These are phyloP conservation scores for Phalacrocorax pelagicus DNA, from an alignment of 2,113 vertebrate genomes.

Conservation along the genomic window DNA sequence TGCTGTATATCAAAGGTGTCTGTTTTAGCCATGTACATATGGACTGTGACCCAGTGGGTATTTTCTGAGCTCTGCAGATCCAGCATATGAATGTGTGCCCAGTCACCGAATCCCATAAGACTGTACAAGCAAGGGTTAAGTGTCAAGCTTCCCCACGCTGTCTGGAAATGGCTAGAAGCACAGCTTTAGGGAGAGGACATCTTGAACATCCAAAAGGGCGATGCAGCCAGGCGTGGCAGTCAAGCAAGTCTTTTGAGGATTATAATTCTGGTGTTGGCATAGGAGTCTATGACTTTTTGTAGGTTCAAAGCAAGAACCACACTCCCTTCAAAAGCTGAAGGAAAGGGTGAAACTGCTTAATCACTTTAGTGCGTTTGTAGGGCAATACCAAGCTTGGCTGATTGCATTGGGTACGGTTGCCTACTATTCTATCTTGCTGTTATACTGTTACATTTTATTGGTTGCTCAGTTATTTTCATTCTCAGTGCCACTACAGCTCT, in stretches of 20 bases:
- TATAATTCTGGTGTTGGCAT: not conserved
- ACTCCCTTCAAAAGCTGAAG: not conserved
- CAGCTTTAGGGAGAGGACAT: not conserved
- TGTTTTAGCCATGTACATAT: not conserved
- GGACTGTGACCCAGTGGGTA: not conserved
- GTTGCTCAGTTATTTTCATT: constrained; percentile 68
- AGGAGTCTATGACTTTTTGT: not conserved
- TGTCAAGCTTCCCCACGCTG: not conserved
- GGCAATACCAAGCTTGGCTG: not conserved
- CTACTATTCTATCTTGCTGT: not conserved
- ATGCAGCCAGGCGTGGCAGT: no score
- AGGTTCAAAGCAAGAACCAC: not conserved
- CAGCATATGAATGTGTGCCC: not conserved
- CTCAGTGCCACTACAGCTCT: constrained; percentile 27
- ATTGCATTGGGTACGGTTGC: not conserved
- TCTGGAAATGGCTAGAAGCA: not conserved
- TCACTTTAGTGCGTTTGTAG: not conserved
- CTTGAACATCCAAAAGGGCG: not conserved
- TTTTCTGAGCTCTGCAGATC: not conserved
- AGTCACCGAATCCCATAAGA: not conserved
- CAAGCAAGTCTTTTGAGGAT: not conserved
- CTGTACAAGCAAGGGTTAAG: not conserved
- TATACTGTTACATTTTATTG: constrained; percentile 34
- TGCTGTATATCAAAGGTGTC: not conserved
- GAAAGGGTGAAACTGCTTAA: not conserved